Conservation (phyloP, 2,888 invertebrate genomes). For the Tiliacea aurago region DNA sequence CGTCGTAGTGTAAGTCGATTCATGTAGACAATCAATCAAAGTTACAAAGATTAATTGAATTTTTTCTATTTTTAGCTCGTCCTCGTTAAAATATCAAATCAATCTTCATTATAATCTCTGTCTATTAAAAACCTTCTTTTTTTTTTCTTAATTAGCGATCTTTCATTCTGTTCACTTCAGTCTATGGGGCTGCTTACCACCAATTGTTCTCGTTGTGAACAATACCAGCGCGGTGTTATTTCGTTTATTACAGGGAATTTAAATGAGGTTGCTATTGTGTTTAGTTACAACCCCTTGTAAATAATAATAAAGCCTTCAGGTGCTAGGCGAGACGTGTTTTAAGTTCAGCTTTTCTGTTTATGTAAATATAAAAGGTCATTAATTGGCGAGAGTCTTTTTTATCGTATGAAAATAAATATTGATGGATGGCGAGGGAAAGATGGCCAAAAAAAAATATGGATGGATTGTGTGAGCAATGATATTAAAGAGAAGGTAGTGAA, state of each 20-base stretch:
- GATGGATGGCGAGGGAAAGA: too few species aligned
- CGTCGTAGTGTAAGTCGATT: not conserved
- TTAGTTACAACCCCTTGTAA: constrained; percentile 35
- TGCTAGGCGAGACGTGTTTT: constrained; percentile 2
- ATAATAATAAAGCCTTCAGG: constrained; percentile 40
- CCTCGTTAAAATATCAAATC: constrained; percentile 2
- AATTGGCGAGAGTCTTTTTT: not conserved
- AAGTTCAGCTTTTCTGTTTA: not conserved
- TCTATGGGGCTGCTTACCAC: constrained; percentile 6
- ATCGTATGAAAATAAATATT: not conserved
- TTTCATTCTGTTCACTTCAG: not conserved
- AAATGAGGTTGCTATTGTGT: constrained; percentile 35
- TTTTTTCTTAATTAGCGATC: constrained; percentile 23
- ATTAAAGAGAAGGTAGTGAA: too few species aligned
- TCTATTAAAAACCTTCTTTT: not conserved
- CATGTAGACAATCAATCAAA: not conserved
- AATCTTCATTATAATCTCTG: constrained; percentile 12
- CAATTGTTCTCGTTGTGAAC: constrained; percentile 39
- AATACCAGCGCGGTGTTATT: constrained; percentile 32
- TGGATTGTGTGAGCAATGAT: too few species aligned
- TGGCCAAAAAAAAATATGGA: too few species aligned
- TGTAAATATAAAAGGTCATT: not conserved
- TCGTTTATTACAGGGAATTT: constrained; percentile 13
- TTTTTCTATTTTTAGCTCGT: not conserved
- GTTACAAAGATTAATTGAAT: not conserved